A percentile compares a stretch with the other conserved stretches of the same genome.
Conservation (phyloP, 1,140 invertebrate species). For the Cydia splendana region DNA sequence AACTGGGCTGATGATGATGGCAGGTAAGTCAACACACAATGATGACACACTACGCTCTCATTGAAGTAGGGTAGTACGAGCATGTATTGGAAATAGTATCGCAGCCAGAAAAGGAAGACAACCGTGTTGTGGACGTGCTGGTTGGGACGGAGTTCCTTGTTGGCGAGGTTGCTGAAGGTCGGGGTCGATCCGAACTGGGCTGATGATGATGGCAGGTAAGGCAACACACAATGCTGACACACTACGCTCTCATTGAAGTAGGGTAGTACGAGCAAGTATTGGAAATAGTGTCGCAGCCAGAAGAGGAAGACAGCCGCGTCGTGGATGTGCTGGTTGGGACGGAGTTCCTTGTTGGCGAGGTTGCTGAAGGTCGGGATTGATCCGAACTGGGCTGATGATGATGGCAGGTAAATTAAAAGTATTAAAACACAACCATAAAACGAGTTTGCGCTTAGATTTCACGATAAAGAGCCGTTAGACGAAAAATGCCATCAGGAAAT, state of each 20-base stretch:
- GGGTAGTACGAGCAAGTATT: constrained; percentile 66
- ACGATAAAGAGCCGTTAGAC: no score
- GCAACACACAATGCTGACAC: constrained; percentile 61
- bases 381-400: constrained; percentile 68
- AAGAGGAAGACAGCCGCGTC: constrained; percentile 60
- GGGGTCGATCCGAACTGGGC: constrained; percentile 67
- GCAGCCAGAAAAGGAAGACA: constrained; percentile 51
- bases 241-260: constrained; percentile 69
- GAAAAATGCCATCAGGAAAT: no score
- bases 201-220: constrained; percentile 79
- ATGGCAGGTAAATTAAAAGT: constrained; percentile 81
- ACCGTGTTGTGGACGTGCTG: constrained; percentile 77
- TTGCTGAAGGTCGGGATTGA: constrained; percentile 69
- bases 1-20: constrained; percentile 74
- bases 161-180: constrained; percentile 66
- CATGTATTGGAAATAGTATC: constrained; percentile 50
- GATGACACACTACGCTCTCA: constrained; percentile 70
- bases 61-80: constrained; percentile 73
- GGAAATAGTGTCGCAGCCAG: constrained; percentile 45
- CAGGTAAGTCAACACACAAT: constrained; percentile 66
- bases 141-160: constrained; percentile 72
- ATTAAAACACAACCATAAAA: no score
- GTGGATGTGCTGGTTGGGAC: constrained; percentile 79
- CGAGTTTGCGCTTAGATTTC: no score
- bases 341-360: constrained; percentile 63